phyloP scores from a whole-genome alignment of 2,888 invertebrate species.

The Mythimna impura region DNA sequence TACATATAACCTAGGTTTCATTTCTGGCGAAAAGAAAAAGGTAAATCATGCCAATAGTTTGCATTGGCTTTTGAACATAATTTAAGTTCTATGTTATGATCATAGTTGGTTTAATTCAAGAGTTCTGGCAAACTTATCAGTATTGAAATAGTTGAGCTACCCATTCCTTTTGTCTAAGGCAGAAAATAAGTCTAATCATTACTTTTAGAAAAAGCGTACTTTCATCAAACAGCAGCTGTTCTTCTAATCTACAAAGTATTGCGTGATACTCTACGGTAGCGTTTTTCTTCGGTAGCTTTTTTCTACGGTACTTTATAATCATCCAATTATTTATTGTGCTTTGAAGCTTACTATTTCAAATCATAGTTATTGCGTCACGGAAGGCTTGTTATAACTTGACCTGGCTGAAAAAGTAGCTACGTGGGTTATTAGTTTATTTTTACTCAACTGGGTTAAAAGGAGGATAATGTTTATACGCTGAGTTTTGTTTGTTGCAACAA shows the following conservation, averaged over 20 bases:
- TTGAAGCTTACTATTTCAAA: constrained; percentile 52
- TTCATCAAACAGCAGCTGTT: constrained; percentile 38
- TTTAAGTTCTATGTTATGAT: too few relatives aligned
- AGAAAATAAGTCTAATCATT: constrained; percentile 26
- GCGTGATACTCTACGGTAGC: constrained; percentile 47
- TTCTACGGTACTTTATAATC: constrained; percentile 43
- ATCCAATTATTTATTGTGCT: constrained; percentile 50
- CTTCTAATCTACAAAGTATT: constrained; percentile 20
- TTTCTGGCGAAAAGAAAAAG: too few relatives aligned
- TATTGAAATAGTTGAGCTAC: constrained; percentile 5
- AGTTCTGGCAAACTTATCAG: neutral
- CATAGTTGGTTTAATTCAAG: neutral
- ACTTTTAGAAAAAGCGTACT: constrained; percentile 27
- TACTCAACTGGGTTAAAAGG: neutral
- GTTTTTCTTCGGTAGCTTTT: constrained; percentile 20
- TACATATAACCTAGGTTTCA: too few relatives aligned
- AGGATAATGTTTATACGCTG: neutral
- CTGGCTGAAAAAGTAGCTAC: constrained; percentile 27
- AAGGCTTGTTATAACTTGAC: constrained; percentile 54
- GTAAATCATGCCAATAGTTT: too few relatives aligned
- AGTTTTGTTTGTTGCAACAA: neutral
- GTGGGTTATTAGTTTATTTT: constrained; percentile 19
- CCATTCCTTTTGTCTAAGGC: neutral
- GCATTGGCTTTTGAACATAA: too few relatives aligned
- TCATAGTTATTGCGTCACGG: constrained; percentile 54